phyloP scores from a whole-genome alignment of 2,113 vertebrate species.

The Grammomys dolichurus region DNA sequence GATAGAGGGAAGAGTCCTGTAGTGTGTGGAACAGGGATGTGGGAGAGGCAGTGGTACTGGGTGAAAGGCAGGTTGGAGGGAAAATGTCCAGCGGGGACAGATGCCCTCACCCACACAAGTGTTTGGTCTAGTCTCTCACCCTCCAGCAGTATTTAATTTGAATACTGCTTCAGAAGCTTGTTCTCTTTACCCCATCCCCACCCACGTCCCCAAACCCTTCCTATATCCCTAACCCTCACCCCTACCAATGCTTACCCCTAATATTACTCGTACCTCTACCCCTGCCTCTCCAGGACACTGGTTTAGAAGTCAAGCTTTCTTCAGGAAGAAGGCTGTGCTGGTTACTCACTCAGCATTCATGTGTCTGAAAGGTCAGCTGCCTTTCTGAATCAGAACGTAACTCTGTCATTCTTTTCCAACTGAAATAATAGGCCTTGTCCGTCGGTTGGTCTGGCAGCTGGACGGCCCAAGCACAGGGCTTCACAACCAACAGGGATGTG shows the following conservation, averaged over 20 bases:
- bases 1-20: neutral
- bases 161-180: neutral
- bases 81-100: neutral
- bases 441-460: neutral
- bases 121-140: conserved; percentile 8
- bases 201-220: too few species aligned
- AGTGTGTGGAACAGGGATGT: neutral
- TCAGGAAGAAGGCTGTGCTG: neutral
- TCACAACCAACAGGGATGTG: neutral
- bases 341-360: conserved; percentile 46
- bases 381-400: conserved; percentile 69
- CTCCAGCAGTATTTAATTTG: neutral
- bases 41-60: neutral
- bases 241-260: too few species aligned
- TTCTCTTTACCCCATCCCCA: neutral
- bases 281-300: neutral
- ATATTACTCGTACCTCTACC: too few species aligned
- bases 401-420: conserved; percentile 48
- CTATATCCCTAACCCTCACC: too few species aligned
- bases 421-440: conserved; percentile 64
- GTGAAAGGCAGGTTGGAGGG: neutral
- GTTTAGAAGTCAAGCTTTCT: neutral
- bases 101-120: neutral
- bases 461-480: conserved; percentile 19
- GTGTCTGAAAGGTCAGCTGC: conserved; percentile 70